Base-by-base conservation (phyloP, 2,113 vertebrate species). In the Charadrius vociferus region DNA sequence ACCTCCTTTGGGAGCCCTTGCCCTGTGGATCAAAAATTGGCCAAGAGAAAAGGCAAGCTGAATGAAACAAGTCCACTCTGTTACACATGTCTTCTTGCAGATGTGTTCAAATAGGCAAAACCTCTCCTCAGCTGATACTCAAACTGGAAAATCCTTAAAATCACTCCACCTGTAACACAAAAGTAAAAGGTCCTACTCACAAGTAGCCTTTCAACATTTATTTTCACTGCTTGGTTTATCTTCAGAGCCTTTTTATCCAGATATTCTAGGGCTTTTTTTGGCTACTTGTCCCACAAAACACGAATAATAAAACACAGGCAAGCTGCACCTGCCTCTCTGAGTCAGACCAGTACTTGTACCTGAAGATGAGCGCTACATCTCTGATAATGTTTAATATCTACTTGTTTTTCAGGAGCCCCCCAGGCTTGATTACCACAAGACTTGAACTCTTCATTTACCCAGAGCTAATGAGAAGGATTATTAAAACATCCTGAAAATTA, bases 401-500 rank as follows among this genome's bases (percentile, higher is more conserved):
- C 59, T 88, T 41, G 26, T 85, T 93, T 87, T 59, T 90, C 68
- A 82, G 72, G 53, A 90, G 68, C 50, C 50, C 32, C 87, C 47
- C 49, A 77, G 79, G 52, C 83, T 65, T 88, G 74, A 95, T 90
- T 87, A 58, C 49, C 52, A 3, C 58, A 55, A 67, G 49, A 55
- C 56, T 82, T 86, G 78, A 95, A 82, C 27, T 93, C 72, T 24
- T 87, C 71, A 67, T 72, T 92, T 96, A 84, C 32, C 34, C 67
- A 90, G 34, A 92, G 80, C 52, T 89, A 92, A 95, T 91, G 89
- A 94, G 45, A 72, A 56, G 39, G 65, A 94, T 96, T 96, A 95
- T 89, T 92, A 95, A 96, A 91, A 93, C 52, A 93, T 81, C 92
- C 80, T 93, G 88, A 94, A 95, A 96, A 97, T 89, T 87, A 91